Base-by-base conservation (phyloP, 2,888 invertebrate genomes). In the Phyllotreta cruciferae region DNA sequence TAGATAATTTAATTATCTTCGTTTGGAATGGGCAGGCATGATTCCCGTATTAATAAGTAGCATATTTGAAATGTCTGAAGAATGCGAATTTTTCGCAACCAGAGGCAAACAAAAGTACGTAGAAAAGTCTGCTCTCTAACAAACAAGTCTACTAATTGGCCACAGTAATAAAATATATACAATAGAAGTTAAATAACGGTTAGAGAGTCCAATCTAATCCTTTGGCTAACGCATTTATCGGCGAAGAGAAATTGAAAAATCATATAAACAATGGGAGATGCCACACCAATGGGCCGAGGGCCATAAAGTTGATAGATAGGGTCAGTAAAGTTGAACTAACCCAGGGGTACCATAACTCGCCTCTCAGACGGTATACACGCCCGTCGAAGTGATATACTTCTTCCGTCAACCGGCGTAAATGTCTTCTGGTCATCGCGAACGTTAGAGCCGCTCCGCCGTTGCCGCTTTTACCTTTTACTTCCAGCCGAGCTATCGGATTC, bases 331-430 rank as follows among this genome's bases (percentile, higher is more conserved):
- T 73, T 76, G 74, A 75, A 74, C 75, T 77, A 76, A 78, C 80
- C 80, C 79, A 77, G 75, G 79, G 80, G 79, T 78, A 78, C 78
- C 76, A 80, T 80, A 79, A 79, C 76, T 78, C 73, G 75, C 74
- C 73, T 60, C 65, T 69, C 67, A 69, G 70, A 67, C 70, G 65
- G 70, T 70, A 64, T 71, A 72, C 60, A 60, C 72, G 74, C 73
- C 75, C 71, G 74, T 72, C 72, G 71, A 72, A 75, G 79, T 80
- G 79, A 80, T 80, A 79, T 79, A 80, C 79, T 77, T 78, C 78
- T 80, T 80, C 80, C 80, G 80, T 79, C 79, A 80, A 79, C 78
- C 75, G 76, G 75, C 75, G 77, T 78, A 79, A 79, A 79, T 79
- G 79, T 79, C 79, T 79, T 79, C 78, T 79, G 79, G 79, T 79